Percentiles rank a stretch among this genome's conserved stretches.
These are phyloP conservation scores for Chroicocephalus ridibundus DNA, from an alignment of 2,113 vertebrate genomes.

Conservation along the genomic window DNA sequence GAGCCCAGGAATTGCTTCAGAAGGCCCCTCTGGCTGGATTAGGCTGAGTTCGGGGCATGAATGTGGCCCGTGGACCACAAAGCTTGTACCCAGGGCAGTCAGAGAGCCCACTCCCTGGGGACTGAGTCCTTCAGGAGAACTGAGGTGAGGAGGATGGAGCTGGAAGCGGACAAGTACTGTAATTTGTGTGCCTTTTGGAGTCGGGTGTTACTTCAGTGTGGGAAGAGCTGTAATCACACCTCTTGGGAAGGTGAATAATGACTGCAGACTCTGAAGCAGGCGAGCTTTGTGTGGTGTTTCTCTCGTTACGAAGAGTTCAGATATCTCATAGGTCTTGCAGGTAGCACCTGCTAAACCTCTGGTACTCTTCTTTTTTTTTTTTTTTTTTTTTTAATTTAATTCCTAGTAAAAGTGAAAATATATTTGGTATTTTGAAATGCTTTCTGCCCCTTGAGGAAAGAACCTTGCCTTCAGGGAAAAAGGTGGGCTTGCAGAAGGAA, in stretches of 20 bases:
- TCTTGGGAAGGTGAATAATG: background rate
- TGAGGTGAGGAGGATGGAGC: background rate
- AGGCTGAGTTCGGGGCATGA: background rate
- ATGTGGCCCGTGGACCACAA: rapidly evolving
- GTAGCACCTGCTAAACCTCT: background rate
- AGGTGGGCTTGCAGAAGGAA: background rate
- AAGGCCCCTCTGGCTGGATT: background rate
- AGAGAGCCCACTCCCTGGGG: background rate
- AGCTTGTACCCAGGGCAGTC: background rate
- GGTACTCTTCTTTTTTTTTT: too few relatives aligned
- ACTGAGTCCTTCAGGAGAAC: background rate
- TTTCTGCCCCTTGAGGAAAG: background rate
- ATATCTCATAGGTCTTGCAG: background rate
- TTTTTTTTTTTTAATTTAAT: background rate
- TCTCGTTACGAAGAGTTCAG: background rate
- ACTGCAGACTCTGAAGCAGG: background rate
- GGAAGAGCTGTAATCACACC: background rate
- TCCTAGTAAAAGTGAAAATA: background rate
- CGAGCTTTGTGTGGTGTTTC: background rate
- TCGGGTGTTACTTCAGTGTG: background rate
- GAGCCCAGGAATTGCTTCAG: background rate
- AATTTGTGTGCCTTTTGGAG: background rate
- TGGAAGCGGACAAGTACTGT: background rate
- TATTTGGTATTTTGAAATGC: background rate
- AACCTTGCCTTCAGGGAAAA: background rate